Evolutionary conservation across 2,797 vertebrate genomes (phyloP).

Genomic region (Pogonophryne albipinna): DNA sequence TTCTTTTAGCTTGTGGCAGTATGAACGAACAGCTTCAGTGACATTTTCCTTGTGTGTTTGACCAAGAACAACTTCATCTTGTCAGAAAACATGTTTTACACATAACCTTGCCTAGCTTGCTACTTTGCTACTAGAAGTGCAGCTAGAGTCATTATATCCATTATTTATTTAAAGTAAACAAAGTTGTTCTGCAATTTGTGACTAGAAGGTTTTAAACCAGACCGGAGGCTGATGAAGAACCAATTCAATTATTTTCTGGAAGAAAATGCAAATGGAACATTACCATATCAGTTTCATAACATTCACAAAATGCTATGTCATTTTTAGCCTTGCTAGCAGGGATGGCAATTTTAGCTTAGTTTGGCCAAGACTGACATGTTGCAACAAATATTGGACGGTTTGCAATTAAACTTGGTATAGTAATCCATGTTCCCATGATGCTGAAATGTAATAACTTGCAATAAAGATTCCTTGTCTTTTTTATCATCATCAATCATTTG

Average conservation of each 20-base stretch:
- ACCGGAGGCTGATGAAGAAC: not conserved
- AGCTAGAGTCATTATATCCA: not conserved
- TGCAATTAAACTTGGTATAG: not conserved
- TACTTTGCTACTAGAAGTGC: not conserved
- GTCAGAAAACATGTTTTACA: conserved; percentile 2
- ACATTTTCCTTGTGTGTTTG: not conserved
- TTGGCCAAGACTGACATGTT: not conserved
- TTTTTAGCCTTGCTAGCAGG: not conserved
- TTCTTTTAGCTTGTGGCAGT: not conserved
- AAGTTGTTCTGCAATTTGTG: not conserved
- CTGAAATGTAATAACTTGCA: not conserved
- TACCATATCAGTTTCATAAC: not conserved
- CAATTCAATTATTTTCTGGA: not conserved
- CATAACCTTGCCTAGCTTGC: conserved; percentile 5
- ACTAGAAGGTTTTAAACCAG: conserved; percentile 1
- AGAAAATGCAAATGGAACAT: not conserved
- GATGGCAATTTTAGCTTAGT: too few species aligned
- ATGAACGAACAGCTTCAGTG: not conserved
- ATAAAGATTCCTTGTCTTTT: not conserved
- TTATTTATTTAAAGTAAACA: conserved; percentile 2
- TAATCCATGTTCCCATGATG: not conserved
- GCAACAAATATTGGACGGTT: not conserved
- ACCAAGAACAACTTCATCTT: not conserved
- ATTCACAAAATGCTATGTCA: not conserved
- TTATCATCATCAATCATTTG: not conserved